Evolutionary conservation across 1,140 invertebrate species (phyloP).

Genomic region (Theocolax elegans): DNA sequence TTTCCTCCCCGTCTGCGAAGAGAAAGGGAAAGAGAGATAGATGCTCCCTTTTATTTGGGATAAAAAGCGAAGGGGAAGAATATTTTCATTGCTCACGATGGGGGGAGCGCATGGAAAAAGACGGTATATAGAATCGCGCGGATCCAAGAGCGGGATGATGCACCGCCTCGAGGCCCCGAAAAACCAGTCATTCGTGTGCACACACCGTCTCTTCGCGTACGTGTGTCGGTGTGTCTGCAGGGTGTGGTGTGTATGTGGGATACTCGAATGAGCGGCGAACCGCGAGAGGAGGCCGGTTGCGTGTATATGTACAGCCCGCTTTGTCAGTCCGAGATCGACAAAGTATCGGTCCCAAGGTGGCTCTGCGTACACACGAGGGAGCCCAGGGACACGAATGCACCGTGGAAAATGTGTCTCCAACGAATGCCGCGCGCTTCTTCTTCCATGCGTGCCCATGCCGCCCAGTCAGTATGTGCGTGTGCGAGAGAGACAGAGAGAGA

Average conservation of each 20-base stretch:
- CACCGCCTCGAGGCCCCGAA: not conserved
- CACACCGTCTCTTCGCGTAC: no score
- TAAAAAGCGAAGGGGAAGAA: not conserved
- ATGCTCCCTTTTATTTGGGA: no score
- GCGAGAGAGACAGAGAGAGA: no score
- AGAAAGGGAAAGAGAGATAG: no score
- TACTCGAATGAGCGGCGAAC: constrained; percentile 40
- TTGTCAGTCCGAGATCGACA: constrained; percentile 59
- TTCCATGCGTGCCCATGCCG: not conserved
- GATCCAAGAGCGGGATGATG: no score
- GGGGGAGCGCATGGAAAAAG: not conserved
- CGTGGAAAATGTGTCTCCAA: constrained; percentile 19
- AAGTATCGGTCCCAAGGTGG: constrained; percentile 52
- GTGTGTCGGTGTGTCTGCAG: not conserved
- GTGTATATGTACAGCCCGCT: constrained; percentile 45
- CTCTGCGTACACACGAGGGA: no score
- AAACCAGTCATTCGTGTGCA: not conserved
- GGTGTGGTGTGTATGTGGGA: not conserved
- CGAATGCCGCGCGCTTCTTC: constrained; percentile 42
- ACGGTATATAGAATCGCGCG: not conserved
- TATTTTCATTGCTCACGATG: constrained; percentile 9
- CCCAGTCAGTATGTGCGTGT: no score
- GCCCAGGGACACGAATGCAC: no score
- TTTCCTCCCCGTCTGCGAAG: no score
- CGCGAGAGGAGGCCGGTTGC: constrained; percentile 30